phyloP scores from a whole-genome alignment of 2,888 invertebrate species.

The Augiades crinisus region DNA sequence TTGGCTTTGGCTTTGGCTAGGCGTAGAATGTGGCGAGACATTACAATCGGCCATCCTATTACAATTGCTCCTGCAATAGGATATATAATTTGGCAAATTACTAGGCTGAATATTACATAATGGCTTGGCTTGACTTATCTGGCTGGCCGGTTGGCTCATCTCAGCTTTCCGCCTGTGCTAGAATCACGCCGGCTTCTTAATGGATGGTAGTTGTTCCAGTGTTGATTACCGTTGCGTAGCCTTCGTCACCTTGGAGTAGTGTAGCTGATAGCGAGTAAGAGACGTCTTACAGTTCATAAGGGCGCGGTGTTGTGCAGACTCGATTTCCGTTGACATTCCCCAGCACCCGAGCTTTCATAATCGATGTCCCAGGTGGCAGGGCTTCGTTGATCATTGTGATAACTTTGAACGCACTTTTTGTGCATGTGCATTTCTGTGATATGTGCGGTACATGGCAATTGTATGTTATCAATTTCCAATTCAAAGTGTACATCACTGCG shows the following conservation, averaged over 20 bases:
- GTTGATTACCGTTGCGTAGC: conserved; percentile 37
- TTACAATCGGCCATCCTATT: too few relatives aligned
- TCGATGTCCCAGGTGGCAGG: conserved; percentile 32
- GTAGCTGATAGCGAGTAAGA: conserved; percentile 36
- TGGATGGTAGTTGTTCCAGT: too few relatives aligned
- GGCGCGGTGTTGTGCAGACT: conserved; percentile 31
- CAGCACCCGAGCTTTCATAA: conserved; percentile 29
- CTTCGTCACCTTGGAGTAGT: conserved; percentile 31
- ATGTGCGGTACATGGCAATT: conserved; percentile 21
- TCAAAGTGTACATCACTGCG: conserved; percentile 31
- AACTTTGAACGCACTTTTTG: conserved; percentile 24
- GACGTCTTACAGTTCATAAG: conserved; percentile 32
- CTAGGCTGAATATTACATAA: too few relatives aligned
- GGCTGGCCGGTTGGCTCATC: too few relatives aligned
- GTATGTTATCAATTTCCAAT: conserved; percentile 30
- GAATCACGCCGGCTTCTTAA: too few relatives aligned
- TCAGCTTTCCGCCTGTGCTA: neutral
- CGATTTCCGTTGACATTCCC: conserved; percentile 26
- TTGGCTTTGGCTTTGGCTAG: too few relatives aligned
- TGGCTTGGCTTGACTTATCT: too few relatives aligned
- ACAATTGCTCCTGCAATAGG: too few relatives aligned
- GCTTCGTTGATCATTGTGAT: conserved; percentile 25
- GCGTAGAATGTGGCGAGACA: too few relatives aligned
- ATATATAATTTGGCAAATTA: too few relatives aligned
- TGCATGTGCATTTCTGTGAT: conserved; percentile 30